Evolutionary conservation across 2,888 invertebrate species (phyloP), one percentile per base, ranked within the genome.

Genomic region (Drosophila tripunctata): DNA sequence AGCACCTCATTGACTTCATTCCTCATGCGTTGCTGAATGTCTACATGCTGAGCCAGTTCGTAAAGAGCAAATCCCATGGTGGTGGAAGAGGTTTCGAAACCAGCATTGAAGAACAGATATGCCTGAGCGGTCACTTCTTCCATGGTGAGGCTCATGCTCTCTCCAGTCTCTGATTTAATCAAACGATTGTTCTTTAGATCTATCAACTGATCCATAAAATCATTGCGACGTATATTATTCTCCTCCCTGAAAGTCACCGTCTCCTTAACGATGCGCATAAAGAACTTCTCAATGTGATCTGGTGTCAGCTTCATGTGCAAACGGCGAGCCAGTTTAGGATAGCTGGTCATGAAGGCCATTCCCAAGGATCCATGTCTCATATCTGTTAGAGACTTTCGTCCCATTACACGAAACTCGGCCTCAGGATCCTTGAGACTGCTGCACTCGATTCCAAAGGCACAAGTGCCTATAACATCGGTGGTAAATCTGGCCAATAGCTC

Each of bases 91-190:
- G 93, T 93, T 77, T 93, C 93, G 38, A 92, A 93, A 0, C 93
- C 93, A 35, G 93, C 93, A 1, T 88, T 62, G 60, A 93, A 92
- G 68, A 94, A 93, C 0, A 92, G 85, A 30, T 93, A 91, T 7
- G 93, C 92, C 60, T 94, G 93, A 0, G 93, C 92, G 0, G 92
- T 90, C 0, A 94, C 71, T 33, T 93, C 78, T 1, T 92, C 90
- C 2, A 93, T 87, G 0, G 82, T 76, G 3, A 89, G 48, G 38
- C 69, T 78, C 22, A 73, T 27, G n/a, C 62, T 72, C 17, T 87
- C 80, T 0, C 85, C 85, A 4, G 71, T 52, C 22, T 91, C 80
- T 0, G 72, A 62, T 24, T 75, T 80, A 6, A 78, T 43, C 0
- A 70, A 10, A 0, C 58, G 65, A 3, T 67, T 77, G 38, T 90